Evolutionary conservation across 1,140 invertebrate species (phyloP).

Genomic region (Telenomus remus): DNA sequence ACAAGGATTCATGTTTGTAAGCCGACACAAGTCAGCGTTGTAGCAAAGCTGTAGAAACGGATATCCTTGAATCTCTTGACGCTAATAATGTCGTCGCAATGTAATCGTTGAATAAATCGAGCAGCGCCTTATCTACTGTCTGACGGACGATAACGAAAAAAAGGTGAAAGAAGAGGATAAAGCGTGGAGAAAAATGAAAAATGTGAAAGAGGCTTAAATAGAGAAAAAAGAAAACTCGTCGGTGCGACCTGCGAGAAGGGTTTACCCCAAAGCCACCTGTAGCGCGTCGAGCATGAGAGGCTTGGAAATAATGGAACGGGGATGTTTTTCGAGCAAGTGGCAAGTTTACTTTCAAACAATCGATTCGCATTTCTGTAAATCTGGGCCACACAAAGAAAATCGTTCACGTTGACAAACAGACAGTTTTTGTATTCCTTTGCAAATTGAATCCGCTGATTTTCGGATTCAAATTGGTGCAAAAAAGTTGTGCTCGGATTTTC

Average conservation of each 20-base stretch:
- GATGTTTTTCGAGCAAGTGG: conserved; percentile 57
- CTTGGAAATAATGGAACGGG: conserved; percentile 58
- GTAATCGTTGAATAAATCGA: conserved; percentile 56
- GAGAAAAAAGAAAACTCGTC: conserved; percentile 56
- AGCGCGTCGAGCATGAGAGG: conserved; percentile 54
- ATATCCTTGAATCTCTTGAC: conserved; percentile 39
- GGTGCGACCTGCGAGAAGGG: conserved; percentile 48
- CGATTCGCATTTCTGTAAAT: conserved; percentile 54
- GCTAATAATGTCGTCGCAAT: conserved; percentile 34
- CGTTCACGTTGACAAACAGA: conserved; percentile 23
- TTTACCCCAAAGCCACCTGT: conserved; percentile 57
- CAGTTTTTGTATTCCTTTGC: conserved; percentile 17
- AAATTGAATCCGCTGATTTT: neutral
- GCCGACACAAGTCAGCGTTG: conserved; percentile 52
- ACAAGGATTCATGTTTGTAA: conserved; percentile 50
- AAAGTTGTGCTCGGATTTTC: no score
- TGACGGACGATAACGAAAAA: conserved; percentile 47
- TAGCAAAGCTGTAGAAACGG: conserved; percentile 16
- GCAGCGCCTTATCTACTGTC: conserved; percentile 53
- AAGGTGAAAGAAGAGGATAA: conserved; percentile 35
- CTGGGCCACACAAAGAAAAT: conserved; percentile 53
- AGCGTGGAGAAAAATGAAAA: conserved; percentile 4
- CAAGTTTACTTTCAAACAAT: conserved; percentile 57
- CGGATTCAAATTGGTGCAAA: no score
- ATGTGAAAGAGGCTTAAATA: conserved; percentile 27